Base-by-base conservation (phyloP, 64 coral and sea anemone species). In the Stichodactyla helianthus region DNA sequence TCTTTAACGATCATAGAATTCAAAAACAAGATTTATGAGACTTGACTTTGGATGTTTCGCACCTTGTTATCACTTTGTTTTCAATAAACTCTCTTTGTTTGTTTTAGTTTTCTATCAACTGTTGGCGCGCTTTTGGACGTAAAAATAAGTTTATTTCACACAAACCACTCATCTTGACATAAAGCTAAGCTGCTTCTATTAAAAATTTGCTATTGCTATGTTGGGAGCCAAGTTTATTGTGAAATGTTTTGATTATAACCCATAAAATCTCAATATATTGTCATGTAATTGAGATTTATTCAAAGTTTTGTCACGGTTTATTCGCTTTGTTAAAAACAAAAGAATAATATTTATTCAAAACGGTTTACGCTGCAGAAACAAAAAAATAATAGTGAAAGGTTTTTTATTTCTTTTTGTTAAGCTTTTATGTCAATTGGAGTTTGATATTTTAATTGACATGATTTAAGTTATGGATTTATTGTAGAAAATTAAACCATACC, bases 191-290 rank as follows among this genome's bases (percentile, higher is more conserved):
- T 35, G 0, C 8, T 12, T 28, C 20, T 31, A 27, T 11, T 11
- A 31, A 13, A 74, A 1, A 31, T 10, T 74, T 74, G 9, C 0
- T 1, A 35, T 35, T 74, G 4, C 10, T 0, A 27, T 23, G 2
- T 31, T 27, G 25, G 0, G 5, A 31, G 26, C 68, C 20, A 7
- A 65, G 22, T n/a, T 74, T 74, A 23, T 74, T 74, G 12, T 65
- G 19, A 74, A 74, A 31, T 26, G 10, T 31, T 27, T 74, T 58
- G 55, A 74, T 74, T 74, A 12, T 23, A 70, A 70, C 22, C n/a
- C 64, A n/a, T 70, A 70, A 70, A 74, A 74, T 74, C 68, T 27
- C 9, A 74, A 74, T 74, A n/a, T 74, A 28, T 74, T 35, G 68
- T 31, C 68, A 31, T 74, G 68, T 25, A 71, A 28, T 25, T 71